Conservation (phyloP, 1,140 invertebrate genomes). For the Hirudo medicinalis region DNA sequence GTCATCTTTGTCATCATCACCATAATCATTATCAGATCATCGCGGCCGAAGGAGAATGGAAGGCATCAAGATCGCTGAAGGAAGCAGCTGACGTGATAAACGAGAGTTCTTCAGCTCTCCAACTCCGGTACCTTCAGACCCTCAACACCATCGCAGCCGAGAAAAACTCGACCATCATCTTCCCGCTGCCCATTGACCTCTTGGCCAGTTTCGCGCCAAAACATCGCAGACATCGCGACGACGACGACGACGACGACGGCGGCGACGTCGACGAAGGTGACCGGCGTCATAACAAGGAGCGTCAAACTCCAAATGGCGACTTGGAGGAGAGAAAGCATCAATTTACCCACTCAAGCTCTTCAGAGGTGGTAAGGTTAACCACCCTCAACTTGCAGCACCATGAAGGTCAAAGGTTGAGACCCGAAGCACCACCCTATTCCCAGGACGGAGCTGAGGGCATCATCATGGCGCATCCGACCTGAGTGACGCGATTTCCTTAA, state of each 20-base stretch:
- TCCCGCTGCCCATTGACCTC: constrained; percentile 84
- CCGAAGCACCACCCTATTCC: no score
- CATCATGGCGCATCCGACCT: no score
- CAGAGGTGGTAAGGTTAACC: no score
- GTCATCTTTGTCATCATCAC: neutral
- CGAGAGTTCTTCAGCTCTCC: constrained; percentile 60
- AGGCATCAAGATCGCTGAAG: constrained; percentile 63
- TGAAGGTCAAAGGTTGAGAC: no score
- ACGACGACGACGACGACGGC: neutral
- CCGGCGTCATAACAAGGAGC: no score
- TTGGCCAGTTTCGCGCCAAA: constrained; percentile 41
- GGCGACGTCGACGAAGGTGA: neutral
- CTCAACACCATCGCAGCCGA: constrained; percentile 87
- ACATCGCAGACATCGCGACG: neutral
- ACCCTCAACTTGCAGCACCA: no score
- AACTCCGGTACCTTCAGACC: constrained; percentile 47
- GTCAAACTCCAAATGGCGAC: no score
- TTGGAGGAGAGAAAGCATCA: no score
- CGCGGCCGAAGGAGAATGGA: constrained; percentile 30
- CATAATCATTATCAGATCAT: constrained; percentile 26
- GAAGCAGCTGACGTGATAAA: constrained; percentile 52
- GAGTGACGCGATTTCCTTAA: neutral
- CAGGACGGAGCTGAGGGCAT: no score
- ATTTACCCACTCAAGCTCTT: no score
- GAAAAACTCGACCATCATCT: constrained; percentile 95